Evolutionary conservation across 2,797 vertebrate species (phyloP).

Genomic region (Sylvia borin): DNA sequence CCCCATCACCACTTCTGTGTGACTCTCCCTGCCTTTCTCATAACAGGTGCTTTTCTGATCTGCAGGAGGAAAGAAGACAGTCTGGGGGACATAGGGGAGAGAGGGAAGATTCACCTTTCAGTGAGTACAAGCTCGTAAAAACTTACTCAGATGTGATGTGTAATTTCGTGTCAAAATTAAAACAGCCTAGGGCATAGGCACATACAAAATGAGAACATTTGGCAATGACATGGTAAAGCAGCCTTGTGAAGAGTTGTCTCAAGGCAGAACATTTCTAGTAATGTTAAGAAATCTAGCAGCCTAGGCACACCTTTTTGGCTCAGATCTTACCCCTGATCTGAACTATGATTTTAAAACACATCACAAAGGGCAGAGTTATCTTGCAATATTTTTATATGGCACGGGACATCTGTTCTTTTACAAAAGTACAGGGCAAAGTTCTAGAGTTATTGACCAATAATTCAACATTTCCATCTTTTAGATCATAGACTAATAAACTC

Average conservation of each 20-base stretch:
- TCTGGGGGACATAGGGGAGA: not conserved
- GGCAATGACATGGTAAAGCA: not conserved
- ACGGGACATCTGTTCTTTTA: not conserved
- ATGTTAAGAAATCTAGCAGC: not conserved
- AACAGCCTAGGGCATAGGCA: not conserved
- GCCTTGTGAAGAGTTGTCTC: not conserved
- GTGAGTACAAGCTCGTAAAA: not conserved
- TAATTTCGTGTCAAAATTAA: not conserved
- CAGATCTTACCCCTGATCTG: not conserved
- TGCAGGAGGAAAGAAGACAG: not conserved
- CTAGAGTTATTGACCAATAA: not conserved
- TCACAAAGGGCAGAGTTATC: not conserved
- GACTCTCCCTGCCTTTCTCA: not conserved
- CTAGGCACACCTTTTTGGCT: not conserved
- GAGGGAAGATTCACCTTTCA: not conserved
- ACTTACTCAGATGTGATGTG: not conserved
- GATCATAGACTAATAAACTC: not conserved
- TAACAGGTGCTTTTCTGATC: not conserved
- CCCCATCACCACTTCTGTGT: not conserved
- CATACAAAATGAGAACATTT: not conserved
- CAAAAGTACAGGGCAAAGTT: not conserved
- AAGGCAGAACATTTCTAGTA: not conserved
- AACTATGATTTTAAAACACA: not conserved
- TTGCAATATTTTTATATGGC: not conserved
- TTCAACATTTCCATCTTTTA: not conserved